Evolutionary conservation across 2,113 vertebrate species (phyloP).

Genomic region (Channa argus): DNA sequence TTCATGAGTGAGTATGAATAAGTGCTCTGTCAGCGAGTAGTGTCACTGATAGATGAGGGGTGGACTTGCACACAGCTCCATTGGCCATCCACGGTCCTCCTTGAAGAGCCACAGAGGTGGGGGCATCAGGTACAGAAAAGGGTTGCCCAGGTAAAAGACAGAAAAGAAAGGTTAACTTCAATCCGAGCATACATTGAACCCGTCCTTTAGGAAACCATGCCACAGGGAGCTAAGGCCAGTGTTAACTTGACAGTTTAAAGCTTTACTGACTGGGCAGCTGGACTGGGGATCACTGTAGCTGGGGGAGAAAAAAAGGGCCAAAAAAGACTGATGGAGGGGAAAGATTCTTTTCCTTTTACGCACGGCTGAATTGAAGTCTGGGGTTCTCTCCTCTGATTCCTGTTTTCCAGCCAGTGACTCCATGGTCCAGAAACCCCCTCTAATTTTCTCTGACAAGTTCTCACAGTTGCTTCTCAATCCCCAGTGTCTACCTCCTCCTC

Average conservation of each 20-base stretch:
- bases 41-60: conserved; percentile 91
- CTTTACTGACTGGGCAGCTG: conserved; percentile 10
- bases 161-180: conserved; percentile 44
- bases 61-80: conserved; percentile 78
- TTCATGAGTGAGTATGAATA: conserved; percentile 89
- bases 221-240: conserved; percentile 10
- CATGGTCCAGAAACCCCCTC: conserved; percentile 55
- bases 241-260: conserved; percentile 46
- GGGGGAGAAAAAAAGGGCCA: not conserved
- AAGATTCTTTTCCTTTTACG: conserved; percentile 48
- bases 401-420: conserved; percentile 62
- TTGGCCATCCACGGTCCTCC: conserved; percentile 62
- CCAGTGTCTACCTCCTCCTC: conserved; percentile 34
- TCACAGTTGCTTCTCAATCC: conserved; percentile 69
- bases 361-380: conserved; percentile 40
- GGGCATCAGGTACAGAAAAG: conserved; percentile 35
- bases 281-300: conserved; percentile 11
- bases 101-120: conserved; percentile 63
- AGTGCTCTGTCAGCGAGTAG: conserved; percentile 88
- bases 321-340: conserved; percentile 14
- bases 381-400: conserved; percentile 55
- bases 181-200: conserved; percentile 33
- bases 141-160: conserved; percentile 40
- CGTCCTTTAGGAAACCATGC: not conserved
- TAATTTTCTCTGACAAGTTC: conserved; percentile 72